Evolutionary conservation across 2,888 invertebrate species (phyloP).

Genomic region (Aromia moschata): DNA sequence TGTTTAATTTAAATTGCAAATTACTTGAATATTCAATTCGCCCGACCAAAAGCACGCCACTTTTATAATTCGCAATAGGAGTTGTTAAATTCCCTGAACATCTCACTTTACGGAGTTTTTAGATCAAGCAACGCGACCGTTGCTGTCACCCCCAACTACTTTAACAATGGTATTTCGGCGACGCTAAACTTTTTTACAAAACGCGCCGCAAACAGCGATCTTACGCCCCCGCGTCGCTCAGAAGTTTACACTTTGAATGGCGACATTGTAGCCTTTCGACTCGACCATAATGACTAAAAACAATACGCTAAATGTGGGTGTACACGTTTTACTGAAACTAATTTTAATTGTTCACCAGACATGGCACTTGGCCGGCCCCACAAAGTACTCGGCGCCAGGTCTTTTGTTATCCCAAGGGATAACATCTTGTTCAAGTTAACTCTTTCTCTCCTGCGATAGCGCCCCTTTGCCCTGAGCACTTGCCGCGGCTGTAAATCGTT

Average conservation of each 20-base stretch:
- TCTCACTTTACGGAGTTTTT: too few species aligned
- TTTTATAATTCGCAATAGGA: too few species aligned
- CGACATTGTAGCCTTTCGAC: too few species aligned
- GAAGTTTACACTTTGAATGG: too few species aligned
- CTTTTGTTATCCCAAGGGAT: constrained; percentile 16
- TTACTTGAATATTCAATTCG: too few species aligned
- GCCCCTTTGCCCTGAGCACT: constrained; percentile 1
- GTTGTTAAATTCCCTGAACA: too few species aligned
- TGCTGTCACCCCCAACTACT: too few species aligned
- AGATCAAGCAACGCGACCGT: too few species aligned
- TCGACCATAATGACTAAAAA: neutral
- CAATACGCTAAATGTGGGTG: constrained; percentile 46
- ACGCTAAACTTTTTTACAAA: neutral
- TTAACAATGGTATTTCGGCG: neutral
- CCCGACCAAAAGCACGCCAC: too few species aligned
- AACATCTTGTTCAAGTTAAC: constrained; percentile 22
- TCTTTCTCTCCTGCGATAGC: neutral
- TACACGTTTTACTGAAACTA: constrained; percentile 37
- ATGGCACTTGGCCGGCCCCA: constrained; percentile 1
- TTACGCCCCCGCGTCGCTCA: too few species aligned
- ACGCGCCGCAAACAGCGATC: too few species aligned
- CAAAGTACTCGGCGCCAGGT: constrained; percentile 2
- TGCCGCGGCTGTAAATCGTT: constrained; percentile 15
- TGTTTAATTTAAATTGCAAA: too few species aligned
- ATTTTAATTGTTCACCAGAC: constrained; percentile 2